Base-by-base conservation (phyloP, 2,113 vertebrate species). In the Aptenodytes forsteri region DNA sequence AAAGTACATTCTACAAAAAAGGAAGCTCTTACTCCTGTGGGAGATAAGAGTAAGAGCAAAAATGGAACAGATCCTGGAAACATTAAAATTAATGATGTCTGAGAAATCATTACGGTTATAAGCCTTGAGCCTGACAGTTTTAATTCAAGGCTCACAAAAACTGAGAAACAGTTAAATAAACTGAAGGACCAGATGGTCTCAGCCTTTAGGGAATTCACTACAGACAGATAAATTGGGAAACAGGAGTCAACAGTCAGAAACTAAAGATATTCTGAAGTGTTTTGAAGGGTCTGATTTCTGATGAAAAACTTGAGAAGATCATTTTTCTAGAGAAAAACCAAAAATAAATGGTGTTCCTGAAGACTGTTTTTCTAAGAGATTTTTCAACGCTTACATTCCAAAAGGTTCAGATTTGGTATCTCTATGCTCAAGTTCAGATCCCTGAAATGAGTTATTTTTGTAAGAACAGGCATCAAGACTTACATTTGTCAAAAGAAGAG, bases 31-130 rank as follows among this genome's bases (percentile, higher is more conserved):
- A 65, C 23, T 96, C 93, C 89, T 44, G 16, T 69, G 89, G 89
- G 95, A 96, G 76, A 75, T 67, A 77, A 85, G 56, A 92, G 52
- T 95, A 89, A 96, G 52, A 91, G 73, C 52, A 91, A 93, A 96
- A 96, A 91, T 82, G 77, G 93, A 95, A 91, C 81, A 95, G 84
- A 97, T 91, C 55, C 87, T 94, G 81, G 72, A 92, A 96, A 89
- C 83, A 96, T 93, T 95, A 97, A 97, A 96, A 97, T 95, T 96
- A 93, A 97, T 94, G 95, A 93, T 83, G 90, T 95, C 92, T 95
- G 89, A 97, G 87, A 96, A 97, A 93, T 92, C 82, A 73, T 95
- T 95, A 94, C 34, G 61, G 78, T 79, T 95, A 75, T 75, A 97
- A 91, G 96, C 81, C 55, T 90, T 87, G 44, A 95, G 83, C 82